phyloP scores from a whole-genome alignment of 2,113 vertebrate genomes.

The Glaucomys volans region DNA sequence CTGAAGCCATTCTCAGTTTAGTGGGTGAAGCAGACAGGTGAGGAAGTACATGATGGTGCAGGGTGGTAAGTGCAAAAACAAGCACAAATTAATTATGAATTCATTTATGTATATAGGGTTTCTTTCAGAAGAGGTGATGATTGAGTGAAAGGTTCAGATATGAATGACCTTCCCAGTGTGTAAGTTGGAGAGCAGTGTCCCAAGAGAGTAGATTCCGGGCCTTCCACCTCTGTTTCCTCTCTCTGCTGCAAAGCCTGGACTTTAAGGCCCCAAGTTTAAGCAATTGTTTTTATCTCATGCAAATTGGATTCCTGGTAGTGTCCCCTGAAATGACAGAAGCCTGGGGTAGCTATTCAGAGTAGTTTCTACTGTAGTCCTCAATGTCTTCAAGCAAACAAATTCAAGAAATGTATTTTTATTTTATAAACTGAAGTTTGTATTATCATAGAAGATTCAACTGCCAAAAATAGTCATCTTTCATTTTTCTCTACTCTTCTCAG shows the following conservation, averaged over 20 bases:
- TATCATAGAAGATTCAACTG: slow-evolving; percentile 11
- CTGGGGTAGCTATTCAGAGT: not conserved
- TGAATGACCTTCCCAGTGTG: not conserved
- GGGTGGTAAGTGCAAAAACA: not conserved
- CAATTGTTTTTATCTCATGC: not conserved
- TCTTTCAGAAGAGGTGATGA: slow-evolving; percentile 7
- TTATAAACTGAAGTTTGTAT: slow-evolving; percentile 33
- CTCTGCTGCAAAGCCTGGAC: not conserved
- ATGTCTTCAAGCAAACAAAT: slow-evolving; percentile 32
- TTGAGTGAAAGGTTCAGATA: not conserved
- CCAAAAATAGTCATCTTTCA: slow-evolving; percentile 18
- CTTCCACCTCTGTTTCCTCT: not conserved
- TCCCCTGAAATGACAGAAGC: not conserved
- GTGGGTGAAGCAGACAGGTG: not conserved
- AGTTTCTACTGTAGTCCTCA: not conserved
- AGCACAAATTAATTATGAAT: slow-evolving; percentile 1
- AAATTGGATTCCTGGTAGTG: not conserved
- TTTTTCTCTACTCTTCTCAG: slow-evolving; percentile 31
- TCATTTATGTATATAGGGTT: not conserved
- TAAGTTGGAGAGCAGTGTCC: not conserved
- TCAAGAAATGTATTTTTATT: slow-evolving; percentile 36
- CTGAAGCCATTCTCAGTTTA: not conserved
- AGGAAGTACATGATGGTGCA: not conserved
- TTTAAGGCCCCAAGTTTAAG: not conserved
- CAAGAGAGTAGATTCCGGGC: not conserved